A percentile compares a stretch with the other conserved stretches of the same genome.
phyloP scores from a whole-genome alignment of 2,797 vertebrate species.

The Amblyraja radiata region DNA sequence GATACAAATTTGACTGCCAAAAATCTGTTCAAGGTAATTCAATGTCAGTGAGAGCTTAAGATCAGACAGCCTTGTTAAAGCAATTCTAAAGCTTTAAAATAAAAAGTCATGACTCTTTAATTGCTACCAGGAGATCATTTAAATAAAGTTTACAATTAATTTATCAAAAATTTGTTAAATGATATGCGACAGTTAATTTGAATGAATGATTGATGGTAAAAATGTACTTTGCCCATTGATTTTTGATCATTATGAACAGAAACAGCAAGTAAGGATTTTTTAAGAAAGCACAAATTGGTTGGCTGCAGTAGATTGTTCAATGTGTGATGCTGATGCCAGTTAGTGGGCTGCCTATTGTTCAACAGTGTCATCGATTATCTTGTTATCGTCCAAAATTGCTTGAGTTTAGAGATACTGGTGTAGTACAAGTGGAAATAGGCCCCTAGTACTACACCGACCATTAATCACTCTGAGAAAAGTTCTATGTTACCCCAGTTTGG shows the following conservation, averaged over 20 bases:
- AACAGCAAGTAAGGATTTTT: background rate
- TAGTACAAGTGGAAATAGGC: no score
- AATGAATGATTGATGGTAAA: background rate
- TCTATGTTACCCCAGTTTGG: no score
- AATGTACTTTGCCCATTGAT: background rate
- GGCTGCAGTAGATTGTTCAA: slow-evolving; percentile 3
- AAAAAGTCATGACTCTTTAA: background rate
- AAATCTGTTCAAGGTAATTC: background rate
- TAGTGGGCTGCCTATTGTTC: background rate
- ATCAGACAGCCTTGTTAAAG: background rate
- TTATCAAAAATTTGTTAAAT: background rate
- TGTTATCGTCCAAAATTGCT: background rate
- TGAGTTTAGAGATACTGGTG: no score
- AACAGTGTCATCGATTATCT: background rate
- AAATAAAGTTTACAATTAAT: background rate
- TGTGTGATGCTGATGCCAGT: background rate
- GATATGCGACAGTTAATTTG: background rate
- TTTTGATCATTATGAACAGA: background rate
- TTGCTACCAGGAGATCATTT: background rate
- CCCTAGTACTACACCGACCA: no score
- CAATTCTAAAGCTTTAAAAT: background rate
- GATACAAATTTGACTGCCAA: no score
- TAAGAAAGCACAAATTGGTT: background rate
- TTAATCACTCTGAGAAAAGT: no score
- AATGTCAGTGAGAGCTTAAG: background rate